phyloP scores from a whole-genome alignment of 2,888 invertebrate species.

The Horisme vitalbata region DNA sequence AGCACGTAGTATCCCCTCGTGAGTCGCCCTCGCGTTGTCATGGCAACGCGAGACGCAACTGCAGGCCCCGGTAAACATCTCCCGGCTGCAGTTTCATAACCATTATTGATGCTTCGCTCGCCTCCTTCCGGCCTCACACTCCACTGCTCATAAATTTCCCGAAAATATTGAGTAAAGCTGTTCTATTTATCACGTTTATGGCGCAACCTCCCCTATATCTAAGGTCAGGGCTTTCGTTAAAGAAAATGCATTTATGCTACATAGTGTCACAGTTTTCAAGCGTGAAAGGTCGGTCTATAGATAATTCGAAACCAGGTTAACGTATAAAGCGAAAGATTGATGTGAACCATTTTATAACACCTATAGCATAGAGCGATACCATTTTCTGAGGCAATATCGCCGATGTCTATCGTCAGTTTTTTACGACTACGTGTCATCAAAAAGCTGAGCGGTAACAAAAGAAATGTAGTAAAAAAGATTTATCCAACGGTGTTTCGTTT shows the following conservation, averaged over 20 bases:
- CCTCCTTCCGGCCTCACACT: constrained; percentile 55
- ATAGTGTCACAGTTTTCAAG: constrained; percentile 35
- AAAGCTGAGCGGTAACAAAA: constrained; percentile 27
- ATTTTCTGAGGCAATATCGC: constrained; percentile 31
- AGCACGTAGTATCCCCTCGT: constrained; percentile 60
- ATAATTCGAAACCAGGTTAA: constrained; percentile 27
- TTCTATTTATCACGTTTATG: constrained; percentile 68
- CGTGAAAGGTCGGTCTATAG: constrained; percentile 23
- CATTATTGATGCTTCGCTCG: constrained; percentile 64
- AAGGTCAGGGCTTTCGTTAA: constrained; percentile 52
- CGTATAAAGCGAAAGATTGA: constrained; percentile 30
- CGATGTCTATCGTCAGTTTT: constrained; percentile 27
- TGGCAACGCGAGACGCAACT: constrained; percentile 59
- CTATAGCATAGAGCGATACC: constrained; percentile 25
- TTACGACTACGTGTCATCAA: constrained; percentile 31
- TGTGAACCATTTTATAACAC: constrained; percentile 32
- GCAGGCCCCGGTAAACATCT: constrained; percentile 59
- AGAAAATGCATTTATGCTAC: constrained; percentile 52
- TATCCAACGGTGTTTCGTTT: constrained; percentile 39
- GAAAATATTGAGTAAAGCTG: constrained; percentile 64
- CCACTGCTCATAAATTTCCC: constrained; percentile 56
- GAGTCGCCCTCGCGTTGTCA: constrained; percentile 58
- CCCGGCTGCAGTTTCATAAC: constrained; percentile 54
- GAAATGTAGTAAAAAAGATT: constrained; percentile 17
- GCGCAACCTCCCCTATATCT: constrained; percentile 48